Conservation (phyloP, 2,797 vertebrate genomes). For the Sebastes vulpes region DNA sequence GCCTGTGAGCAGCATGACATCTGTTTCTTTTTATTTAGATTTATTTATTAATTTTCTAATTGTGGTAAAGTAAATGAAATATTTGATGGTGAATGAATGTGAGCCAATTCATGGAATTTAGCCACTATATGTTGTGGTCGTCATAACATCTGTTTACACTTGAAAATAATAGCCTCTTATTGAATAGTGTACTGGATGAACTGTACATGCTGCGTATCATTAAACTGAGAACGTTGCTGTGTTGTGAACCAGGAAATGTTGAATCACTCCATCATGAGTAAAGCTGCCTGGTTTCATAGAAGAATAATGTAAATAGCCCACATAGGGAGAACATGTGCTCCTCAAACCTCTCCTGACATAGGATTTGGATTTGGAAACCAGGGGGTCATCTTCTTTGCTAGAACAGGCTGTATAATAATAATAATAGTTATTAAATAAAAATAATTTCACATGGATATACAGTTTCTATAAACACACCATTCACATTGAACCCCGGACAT, state of each 20-base stretch:
- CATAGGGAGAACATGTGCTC: neutral
- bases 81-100: neutral
- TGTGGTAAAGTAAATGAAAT: neutral
- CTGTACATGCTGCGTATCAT: neutral
- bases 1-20: too few relatives aligned
- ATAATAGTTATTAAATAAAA: too few relatives aligned
- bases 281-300: neutral
- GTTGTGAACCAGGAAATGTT: neutral
- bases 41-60: neutral
- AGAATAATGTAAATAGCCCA: neutral
- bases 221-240: neutral
- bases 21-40: too few relatives aligned
- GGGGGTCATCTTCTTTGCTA: slow-evolving; percentile 16
- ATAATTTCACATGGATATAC: slow-evolving; percentile 49
- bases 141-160: neutral
- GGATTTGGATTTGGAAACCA: neutral
- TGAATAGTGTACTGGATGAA: neutral
- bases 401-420: neutral
- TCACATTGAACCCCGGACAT: slow-evolving; percentile 41
- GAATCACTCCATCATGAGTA: neutral
- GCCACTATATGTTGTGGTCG: neutral
- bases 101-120: neutral
- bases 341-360: neutral
- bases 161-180: neutral
- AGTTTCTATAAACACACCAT: slow-evolving; percentile 47